These are phyloP conservation scores for Montipora capricornis DNA, from an alignment of 64 coral and sea anemone genomes.

Conservation along the genomic window DNA sequence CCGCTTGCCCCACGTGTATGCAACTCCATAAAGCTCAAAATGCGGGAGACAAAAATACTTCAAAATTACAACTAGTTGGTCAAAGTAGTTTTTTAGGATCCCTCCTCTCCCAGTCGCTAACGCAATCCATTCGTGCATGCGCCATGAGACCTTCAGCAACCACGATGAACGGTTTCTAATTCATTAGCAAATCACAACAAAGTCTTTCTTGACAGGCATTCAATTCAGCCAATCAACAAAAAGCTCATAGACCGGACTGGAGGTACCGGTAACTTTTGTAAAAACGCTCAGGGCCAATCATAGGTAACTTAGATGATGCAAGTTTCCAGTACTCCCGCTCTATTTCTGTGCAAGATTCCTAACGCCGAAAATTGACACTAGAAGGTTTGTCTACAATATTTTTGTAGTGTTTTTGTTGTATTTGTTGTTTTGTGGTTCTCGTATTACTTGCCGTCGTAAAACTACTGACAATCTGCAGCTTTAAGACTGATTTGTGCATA, in stretches of 20 bases:
- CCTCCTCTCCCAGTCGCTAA: conserved; percentile 33
- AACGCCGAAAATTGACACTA: no score
- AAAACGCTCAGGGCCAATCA: conserved; percentile 12
- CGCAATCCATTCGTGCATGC: conserved; percentile 70
- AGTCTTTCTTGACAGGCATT: not conserved
- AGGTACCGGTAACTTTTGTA: not conserved
- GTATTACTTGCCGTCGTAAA: no score
- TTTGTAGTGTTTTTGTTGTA: no score
- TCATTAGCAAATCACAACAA: conserved; percentile 37
- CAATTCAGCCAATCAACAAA: conserved; percentile 65
- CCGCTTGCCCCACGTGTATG: conserved; percentile 84
- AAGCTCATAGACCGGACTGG: conserved; percentile 12
- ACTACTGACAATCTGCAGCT: no score
- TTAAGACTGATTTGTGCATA: no score
- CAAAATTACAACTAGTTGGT: conserved; percentile 59
- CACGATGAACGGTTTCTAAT: conserved; percentile 94
- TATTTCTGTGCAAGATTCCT: no score
- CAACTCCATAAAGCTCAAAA: conserved; percentile 88
- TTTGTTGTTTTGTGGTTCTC: no score
- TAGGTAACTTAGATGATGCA: not conserved
- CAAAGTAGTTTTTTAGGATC: conserved; percentile 46
- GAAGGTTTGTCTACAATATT: no score
- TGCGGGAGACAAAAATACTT: conserved; percentile 13
- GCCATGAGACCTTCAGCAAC: conserved; percentile 61
- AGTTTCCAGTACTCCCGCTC: not conserved